Conservation (phyloP, 2,888 invertebrate species). For the Drosophila tripunctata region DNA sequence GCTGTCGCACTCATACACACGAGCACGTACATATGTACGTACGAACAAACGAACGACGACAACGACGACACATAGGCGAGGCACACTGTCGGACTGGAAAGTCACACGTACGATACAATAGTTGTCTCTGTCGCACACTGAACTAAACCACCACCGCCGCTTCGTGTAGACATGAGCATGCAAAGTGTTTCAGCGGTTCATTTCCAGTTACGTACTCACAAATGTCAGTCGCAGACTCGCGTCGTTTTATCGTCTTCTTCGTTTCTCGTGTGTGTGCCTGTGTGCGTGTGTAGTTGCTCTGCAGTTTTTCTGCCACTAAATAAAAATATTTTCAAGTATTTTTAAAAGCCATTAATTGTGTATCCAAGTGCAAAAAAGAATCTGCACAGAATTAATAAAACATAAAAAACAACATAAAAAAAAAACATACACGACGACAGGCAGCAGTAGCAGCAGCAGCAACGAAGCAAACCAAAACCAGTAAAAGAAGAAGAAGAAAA, state of each 20-base stretch:
- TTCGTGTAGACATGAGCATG: conserved; percentile 60
- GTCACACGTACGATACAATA: conserved; percentile 39
- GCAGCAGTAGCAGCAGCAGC: conserved; percentile 22
- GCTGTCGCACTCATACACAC: conserved; percentile 57
- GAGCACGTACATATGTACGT: conserved; percentile 36
- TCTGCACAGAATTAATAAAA: conserved; percentile 28
- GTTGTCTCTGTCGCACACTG: conserved; percentile 58
- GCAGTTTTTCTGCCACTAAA: conserved; percentile 37
- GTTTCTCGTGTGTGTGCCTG: conserved; percentile 52
- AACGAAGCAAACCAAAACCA: conserved; percentile 58
- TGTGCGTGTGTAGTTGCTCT: conserved; percentile 60
- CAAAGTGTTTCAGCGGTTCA: conserved; percentile 72
- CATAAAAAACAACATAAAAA: conserved; percentile 44
- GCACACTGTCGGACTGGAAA: conserved; percentile 67
- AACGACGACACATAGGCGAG: conserved; percentile 65
- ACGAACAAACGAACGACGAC: too few species aligned
- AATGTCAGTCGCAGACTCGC: conserved; percentile 67
- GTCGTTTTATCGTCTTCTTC: conserved; percentile 62
- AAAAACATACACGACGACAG: conserved; percentile 38
- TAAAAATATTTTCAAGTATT: conserved; percentile 51
- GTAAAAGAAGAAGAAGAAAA: conserved; percentile 56
- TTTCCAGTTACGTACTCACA: conserved; percentile 74
- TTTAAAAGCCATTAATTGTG: conserved; percentile 36
- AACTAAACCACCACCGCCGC: conserved; percentile 48
- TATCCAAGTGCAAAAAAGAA: conserved; percentile 33